phyloP scores from a whole-genome alignment of 2,888 invertebrate species.

The Drosophila pseudotalamancana region DNA sequence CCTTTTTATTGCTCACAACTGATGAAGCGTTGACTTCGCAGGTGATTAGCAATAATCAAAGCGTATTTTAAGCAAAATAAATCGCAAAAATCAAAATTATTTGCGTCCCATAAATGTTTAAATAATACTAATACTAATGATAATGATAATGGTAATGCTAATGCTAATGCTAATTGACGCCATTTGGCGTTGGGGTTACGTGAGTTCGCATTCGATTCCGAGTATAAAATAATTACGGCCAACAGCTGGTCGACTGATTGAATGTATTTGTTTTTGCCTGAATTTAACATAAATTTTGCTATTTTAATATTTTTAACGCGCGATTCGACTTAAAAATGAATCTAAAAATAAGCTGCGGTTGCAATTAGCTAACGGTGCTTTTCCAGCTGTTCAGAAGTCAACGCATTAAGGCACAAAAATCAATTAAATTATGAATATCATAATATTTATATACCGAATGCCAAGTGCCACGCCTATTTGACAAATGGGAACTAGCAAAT shows the following conservation, averaged over 20 bases:
- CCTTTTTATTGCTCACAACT: neutral
- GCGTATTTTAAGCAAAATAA: slow-evolving; percentile 53
- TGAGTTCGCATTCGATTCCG: slow-evolving; percentile 22
- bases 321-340: slow-evolving; percentile 26
- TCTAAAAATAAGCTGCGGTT: slow-evolving; percentile 56
- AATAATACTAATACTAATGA: slow-evolving; percentile 29
- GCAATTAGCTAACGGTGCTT: slow-evolving; percentile 58
- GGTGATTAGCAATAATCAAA: slow-evolving; percentile 63
- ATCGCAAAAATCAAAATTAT: slow-evolving; percentile 31
- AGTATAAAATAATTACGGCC: slow-evolving; percentile 8
- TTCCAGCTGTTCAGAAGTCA: slow-evolving; percentile 63
- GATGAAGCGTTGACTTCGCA: slow-evolving; percentile 35
- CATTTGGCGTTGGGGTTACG: slow-evolving; percentile 32
- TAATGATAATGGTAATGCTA: slow-evolving; percentile 24
- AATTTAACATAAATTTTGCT: slow-evolving; percentile 40
- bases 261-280: neutral
- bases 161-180: slow-evolving; percentile 43
- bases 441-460: slow-evolving; percentile 38
- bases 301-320: slow-evolving; percentile 37
- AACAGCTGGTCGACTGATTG: slow-evolving; percentile 25
- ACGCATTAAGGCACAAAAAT: slow-evolving; percentile 59
- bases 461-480: slow-evolving; percentile 42
- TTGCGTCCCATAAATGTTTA: no score
- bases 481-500: slow-evolving; percentile 1
- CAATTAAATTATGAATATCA: slow-evolving; percentile 70